Conservation (phyloP, 1,140 invertebrate species). For the Saxidomus purpurata region DNA sequence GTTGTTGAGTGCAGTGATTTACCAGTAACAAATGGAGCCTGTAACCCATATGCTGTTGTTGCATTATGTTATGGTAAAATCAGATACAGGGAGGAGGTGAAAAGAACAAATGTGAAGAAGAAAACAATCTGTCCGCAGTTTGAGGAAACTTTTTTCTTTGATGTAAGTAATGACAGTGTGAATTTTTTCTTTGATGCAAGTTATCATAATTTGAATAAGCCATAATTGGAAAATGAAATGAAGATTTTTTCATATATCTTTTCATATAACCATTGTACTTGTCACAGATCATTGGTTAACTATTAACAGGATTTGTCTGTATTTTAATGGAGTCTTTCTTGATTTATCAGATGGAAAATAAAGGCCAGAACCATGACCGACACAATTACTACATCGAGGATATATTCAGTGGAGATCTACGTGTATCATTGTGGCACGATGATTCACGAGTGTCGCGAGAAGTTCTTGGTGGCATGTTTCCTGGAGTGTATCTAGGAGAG, state of each 20-base stretch:
- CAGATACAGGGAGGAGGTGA: slow-evolving; percentile 91
- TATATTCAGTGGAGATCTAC: slow-evolving; percentile 75
- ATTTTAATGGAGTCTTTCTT: not conserved
- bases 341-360: slow-evolving; percentile 77
- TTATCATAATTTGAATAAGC: too few species aligned
- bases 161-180: slow-evolving; percentile 89
- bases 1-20: slow-evolving; percentile 95
- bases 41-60: slow-evolving; percentile 95
- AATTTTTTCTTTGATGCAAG: not conserved
- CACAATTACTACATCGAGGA: slow-evolving; percentile 81
- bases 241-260: too few species aligned
- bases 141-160: slow-evolving; percentile 95
- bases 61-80: slow-evolving; percentile 92
- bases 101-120: slow-evolving; percentile 94
- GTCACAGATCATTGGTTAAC: too few species aligned
- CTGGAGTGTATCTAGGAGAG: slow-evolving; percentile 94
- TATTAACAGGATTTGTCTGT: slow-evolving; percentile 22
- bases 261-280: too few species aligned
- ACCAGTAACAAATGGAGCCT: slow-evolving; percentile 95
- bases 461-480: slow-evolving; percentile 88
- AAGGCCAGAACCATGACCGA: slow-evolving; percentile 84
- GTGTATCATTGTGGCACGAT: slow-evolving; percentile 94
- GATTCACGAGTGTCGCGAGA: slow-evolving; percentile 88
- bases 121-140: slow-evolving; percentile 96
- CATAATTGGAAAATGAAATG: too few species aligned